Percentiles rank a stretch among this genome's conserved stretches.
Conservation (phyloP, 2,797 vertebrate species). For the Oryzias dopingdopingensis region DNA sequence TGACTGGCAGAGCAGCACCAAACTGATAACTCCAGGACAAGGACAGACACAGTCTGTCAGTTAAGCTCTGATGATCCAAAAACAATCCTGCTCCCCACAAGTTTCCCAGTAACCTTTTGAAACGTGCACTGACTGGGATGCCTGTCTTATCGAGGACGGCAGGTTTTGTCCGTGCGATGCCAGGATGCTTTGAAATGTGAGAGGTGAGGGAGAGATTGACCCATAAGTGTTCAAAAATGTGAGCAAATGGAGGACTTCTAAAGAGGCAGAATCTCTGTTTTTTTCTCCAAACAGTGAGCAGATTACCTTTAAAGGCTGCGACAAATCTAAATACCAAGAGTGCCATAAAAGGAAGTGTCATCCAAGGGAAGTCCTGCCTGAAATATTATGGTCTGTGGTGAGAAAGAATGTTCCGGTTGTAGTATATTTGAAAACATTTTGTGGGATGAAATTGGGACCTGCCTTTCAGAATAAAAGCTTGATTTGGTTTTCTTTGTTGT, state of each 20-base stretch:
- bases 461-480: no score
- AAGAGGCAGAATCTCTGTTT: neutral
- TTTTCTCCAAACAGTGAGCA: neutral
- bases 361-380: no score
- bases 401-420: no score
- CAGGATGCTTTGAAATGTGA: neutral
- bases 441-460: no score
- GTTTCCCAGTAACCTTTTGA: conserved; percentile 31
- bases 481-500: no score
- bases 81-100: conserved; percentile 7
- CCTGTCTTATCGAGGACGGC: no score
- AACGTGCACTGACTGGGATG: conserved; percentile 8
- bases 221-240: neutral
- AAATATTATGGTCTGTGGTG: no score
- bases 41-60: conserved; percentile 27
- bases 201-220: neutral
- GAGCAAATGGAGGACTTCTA: neutral
- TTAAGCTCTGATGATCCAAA: conserved; percentile 27
- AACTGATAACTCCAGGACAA: conserved; percentile 25
- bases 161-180: neutral
- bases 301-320: no score
- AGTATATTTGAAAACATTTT: no score
- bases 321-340: no score
- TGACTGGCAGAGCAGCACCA: conserved; percentile 10
- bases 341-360: no score